A percentile compares a stretch with the other conserved stretches of the same genome.
Conservation (phyloP, 2,797 vertebrate species). For the Etheostoma nigrum region DNA sequence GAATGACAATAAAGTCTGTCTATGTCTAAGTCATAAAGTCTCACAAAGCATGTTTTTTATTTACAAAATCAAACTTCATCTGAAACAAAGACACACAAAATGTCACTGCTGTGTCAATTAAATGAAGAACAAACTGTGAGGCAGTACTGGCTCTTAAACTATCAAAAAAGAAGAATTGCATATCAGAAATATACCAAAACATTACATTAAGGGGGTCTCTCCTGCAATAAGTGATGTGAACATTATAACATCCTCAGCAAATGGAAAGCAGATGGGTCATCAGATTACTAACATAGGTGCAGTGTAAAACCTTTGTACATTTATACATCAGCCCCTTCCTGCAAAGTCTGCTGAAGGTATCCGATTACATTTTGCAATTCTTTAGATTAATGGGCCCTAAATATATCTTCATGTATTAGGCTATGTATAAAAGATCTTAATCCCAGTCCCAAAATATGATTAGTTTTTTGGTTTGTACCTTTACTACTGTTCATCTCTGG, state of each 20-base stretch:
- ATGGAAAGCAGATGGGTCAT: slow-evolving; percentile 36
- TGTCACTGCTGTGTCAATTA: background rate
- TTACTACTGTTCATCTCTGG: background rate
- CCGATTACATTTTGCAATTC: background rate
- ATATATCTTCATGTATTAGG: background rate
- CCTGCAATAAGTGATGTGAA: slow-evolving; percentile 7
- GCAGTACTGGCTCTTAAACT: background rate
- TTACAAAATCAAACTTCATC: slow-evolving; percentile 14
- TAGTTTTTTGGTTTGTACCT: background rate
- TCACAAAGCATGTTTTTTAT: slow-evolving; percentile 11
- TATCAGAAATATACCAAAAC: background rate
- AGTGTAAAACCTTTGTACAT: background rate
- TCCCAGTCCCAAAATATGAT: background rate
- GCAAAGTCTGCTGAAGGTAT: background rate
- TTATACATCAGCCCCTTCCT: background rate
- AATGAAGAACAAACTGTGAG: background rate
- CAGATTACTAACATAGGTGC: slow-evolving; percentile 13
- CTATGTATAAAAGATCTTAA: too few species aligned
- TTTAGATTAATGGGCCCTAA: background rate
- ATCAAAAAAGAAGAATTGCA: background rate
- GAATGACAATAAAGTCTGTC: too few species aligned
- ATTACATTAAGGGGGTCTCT: slow-evolving; percentile 17
- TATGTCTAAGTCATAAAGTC: background rate
- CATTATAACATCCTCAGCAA: slow-evolving; percentile 29
- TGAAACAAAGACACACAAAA: slow-evolving; percentile 16